A percentile compares a stretch with the other conserved stretches of the same genome.
Conservation (phyloP, 2,797 vertebrate species). For the Enteromius mattozi region DNA sequence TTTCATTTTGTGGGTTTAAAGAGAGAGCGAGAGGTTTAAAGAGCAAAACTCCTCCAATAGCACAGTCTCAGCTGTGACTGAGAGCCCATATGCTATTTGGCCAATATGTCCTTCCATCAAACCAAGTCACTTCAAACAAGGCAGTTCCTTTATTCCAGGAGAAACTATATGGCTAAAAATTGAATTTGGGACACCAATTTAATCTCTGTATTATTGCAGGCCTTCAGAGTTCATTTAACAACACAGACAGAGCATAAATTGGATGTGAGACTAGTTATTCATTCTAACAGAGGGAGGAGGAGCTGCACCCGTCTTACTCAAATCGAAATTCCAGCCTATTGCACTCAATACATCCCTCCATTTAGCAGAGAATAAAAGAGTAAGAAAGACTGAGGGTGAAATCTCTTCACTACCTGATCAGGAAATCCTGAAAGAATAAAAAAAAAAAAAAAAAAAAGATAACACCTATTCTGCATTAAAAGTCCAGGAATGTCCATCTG, state of each 20-base stretch:
- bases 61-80: slow-evolving; percentile 56
- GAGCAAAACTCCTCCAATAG: background rate
- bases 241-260: slow-evolving; percentile 25
- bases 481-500: background rate
- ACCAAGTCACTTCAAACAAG: slow-evolving; percentile 45
- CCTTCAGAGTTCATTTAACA: slow-evolving; percentile 39
- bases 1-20: background rate
- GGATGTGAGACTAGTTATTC: slow-evolving; percentile 38
- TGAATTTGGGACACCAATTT: slow-evolving; percentile 37
- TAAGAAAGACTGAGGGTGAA: slow-evolving; percentile 8
- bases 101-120: slow-evolving; percentile 45
- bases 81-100: slow-evolving; percentile 62
- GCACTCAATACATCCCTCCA: slow-evolving; percentile 11
- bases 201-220: slow-evolving; percentile 25
- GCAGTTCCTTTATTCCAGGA: slow-evolving; percentile 44
- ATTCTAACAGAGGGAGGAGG: slow-evolving; percentile 17
- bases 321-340: slow-evolving; percentile 33
- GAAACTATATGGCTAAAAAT: slow-evolving; percentile 34
- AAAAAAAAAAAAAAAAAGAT: background rate
- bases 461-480: background rate
- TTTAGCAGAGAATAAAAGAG: slow-evolving; percentile 21
- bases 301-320: slow-evolving; percentile 11
- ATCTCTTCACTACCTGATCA: background rate
- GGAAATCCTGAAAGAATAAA: background rate
- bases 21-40: background rate